A percentile compares a stretch with the other conserved stretches of the same genome.
Conservation (phyloP, 1,140 invertebrate species). For the Drosophila malerkotliana region DNA sequence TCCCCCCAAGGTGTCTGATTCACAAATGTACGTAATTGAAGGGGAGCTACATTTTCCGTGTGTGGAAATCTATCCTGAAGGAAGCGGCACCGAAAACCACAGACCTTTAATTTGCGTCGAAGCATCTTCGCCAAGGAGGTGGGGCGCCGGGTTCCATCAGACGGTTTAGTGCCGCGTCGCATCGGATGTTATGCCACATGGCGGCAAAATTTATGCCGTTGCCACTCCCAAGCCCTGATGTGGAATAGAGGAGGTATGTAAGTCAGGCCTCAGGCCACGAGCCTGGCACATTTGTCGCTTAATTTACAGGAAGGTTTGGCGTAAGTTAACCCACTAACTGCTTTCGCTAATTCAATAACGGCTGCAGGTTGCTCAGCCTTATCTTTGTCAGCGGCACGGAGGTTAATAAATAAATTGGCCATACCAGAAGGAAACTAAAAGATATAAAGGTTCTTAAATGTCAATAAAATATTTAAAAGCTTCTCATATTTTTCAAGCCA, state of each 20-base stretch:
- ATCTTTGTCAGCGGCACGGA: conserved; percentile 62
- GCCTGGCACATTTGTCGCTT: conserved; percentile 33
- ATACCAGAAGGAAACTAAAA: conserved; percentile 15
- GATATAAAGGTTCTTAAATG: too few species aligned
- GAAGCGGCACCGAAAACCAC: conserved; percentile 40
- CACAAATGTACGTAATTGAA: neutral
- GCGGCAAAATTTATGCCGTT: conserved; percentile 59
- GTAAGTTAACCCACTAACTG: conserved; percentile 45
- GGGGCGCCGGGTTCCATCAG: conserved; percentile 46
- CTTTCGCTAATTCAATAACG: conserved; percentile 58
- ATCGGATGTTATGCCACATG: conserved; percentile 13
- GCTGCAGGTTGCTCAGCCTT: conserved; percentile 22
- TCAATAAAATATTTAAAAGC: too few species aligned
- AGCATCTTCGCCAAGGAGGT: conserved; percentile 48
- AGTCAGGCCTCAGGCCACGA: neutral
- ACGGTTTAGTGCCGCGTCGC: conserved; percentile 42
- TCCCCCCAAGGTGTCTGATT: neutral
- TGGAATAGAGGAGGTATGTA: conserved; percentile 20
- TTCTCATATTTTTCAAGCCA: too few species aligned
- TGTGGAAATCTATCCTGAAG: neutral
- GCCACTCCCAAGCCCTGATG: conserved; percentile 19
- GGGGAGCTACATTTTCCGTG: neutral
- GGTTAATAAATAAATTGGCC: conserved; percentile 67
- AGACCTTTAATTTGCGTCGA: conserved; percentile 65
- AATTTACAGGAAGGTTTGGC: conserved; percentile 31